These are phyloP conservation scores for Chlorospingus flavigularis DNA, from an alignment of 2,797 vertebrate genomes.

Conservation along the genomic window DNA sequence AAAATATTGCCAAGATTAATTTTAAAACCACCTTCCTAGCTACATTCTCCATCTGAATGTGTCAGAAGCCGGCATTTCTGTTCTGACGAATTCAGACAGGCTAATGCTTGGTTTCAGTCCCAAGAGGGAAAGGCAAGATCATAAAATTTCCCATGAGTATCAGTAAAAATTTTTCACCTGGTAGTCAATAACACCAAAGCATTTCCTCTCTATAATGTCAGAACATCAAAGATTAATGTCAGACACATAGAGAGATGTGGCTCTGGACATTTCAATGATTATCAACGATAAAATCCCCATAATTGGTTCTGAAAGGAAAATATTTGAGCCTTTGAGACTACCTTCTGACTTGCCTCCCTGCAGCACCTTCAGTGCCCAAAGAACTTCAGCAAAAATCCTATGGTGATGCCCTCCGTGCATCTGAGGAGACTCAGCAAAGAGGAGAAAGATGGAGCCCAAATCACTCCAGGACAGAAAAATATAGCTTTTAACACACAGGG, in stretches of 20 bases:
- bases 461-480: neutral
- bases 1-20: neutral
- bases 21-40: neutral
- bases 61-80: neutral
- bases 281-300: neutral
- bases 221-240: neutral
- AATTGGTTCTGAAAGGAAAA: neutral
- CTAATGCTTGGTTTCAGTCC: neutral
- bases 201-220: neutral
- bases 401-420: neutral
- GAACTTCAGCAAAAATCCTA: neutral
- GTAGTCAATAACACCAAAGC: neutral
- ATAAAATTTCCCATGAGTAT: neutral
- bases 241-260: neutral
- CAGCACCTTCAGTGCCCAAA: neutral
- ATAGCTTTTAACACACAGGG: neutral
- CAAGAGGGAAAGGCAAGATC: neutral
- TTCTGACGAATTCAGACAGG: neutral
- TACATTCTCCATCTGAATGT: neutral
- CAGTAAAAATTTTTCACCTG: neutral
- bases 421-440: neutral
- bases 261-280: neutral
- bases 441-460: neutral
- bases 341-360: neutral
- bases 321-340: neutral